Conservation (phyloP, 2,888 invertebrate species). For the Eupithecia subfuscata region DNA sequence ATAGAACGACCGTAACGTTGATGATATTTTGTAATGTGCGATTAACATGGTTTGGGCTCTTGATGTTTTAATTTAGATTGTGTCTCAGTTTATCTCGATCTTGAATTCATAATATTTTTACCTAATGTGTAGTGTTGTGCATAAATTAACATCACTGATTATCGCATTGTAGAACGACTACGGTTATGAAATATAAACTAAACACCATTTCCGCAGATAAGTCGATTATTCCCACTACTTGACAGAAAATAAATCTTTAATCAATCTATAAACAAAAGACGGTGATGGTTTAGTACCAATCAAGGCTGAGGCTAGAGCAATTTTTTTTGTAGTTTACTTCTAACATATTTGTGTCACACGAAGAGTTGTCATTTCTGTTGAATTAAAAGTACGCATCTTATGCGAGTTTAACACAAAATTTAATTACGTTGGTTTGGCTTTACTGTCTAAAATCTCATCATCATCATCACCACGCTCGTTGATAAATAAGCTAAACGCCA, state of each 20-base stretch:
- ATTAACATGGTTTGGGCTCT: slow-evolving; percentile 13
- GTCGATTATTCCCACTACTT: neutral
- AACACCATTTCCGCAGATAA: neutral
- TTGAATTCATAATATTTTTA: neutral
- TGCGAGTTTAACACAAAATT: neutral
- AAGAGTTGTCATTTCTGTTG: no score
- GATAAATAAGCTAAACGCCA: neutral
- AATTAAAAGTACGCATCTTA: neutral
- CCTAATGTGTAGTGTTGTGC: neutral
- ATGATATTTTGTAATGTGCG: slow-evolving; percentile 9
- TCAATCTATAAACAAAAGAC: neutral
- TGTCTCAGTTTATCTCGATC: neutral
- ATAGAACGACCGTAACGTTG: slow-evolving; percentile 1
- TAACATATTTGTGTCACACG: no score
- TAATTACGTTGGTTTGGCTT: neutral
- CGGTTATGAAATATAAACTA: neutral
- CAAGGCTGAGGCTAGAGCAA: no score
- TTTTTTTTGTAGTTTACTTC: no score
- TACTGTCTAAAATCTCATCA: neutral
- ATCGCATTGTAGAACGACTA: neutral
- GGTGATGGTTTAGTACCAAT: neutral
- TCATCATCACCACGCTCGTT: neutral
- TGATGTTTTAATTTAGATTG: slow-evolving; percentile 5
- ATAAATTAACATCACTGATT: neutral
- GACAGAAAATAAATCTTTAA: neutral